Base-by-base conservation (phyloP, 2,797 vertebrate species). In the Tachyglossus aculeatus region DNA sequence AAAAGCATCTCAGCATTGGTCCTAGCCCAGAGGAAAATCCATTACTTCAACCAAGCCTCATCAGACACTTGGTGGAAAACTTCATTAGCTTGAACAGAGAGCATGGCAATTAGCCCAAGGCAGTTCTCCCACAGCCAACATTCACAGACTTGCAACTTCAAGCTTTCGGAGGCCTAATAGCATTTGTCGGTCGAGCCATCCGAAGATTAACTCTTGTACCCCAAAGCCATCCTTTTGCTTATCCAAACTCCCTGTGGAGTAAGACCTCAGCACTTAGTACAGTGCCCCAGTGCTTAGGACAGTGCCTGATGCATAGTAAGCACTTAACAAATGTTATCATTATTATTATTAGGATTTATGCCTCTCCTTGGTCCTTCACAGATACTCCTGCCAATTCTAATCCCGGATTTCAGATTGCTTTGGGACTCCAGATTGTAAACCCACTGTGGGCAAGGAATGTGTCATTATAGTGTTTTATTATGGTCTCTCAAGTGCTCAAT, bases 21-120 rank as follows among this genome's bases (percentile, higher is more conserved):
- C 29, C 39, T 37, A 27, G n/a, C 50, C 45, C 53, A 70, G 62
- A 67, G 64, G 16, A 81, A 67, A 70, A 75, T 37, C 41, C 21
- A 67, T 79, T 79, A 72, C 51, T 65, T 69, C 57, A 78, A 53
- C n/a, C 14, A 75, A 74, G 67, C 45, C 52, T 69, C 76, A 62
- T 61, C 50, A 59, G 43, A 31, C 67, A 79, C 67, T 74, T 66
- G 67, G 57, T 71, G 24, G 45, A 65, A 77, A 70, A 67, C 32
- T 59, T 65, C 64, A 55, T 70, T 70, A 75, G 50, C 48, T 77
- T 70, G 51, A 72, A 58, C 31, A 33, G 5, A 44, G 21, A 27
- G 56, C 27, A 56, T 36, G 67, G 60, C 68, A 69, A 57, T 72
- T 55, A 79, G 78, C 50, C 57, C 61, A 54, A 18, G 63, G 50